A percentile compares a stretch with the other conserved stretches of the same genome.
Evolutionary conservation across 2,888 invertebrate genomes (phyloP).

Genomic region (Agonum fuliginosum): DNA sequence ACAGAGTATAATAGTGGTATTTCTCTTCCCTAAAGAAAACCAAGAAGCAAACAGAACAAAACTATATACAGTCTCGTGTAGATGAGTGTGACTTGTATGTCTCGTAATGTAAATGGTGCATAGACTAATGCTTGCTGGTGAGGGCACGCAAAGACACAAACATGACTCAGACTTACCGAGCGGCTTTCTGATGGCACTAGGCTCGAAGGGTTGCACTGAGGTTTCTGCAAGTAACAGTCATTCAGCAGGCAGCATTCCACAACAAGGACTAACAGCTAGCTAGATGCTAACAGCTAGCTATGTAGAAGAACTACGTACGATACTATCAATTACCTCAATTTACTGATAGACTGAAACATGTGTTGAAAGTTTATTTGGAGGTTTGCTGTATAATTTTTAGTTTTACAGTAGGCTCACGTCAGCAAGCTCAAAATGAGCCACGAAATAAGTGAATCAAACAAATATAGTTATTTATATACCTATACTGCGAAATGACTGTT

Average conservation of each 20-base stretch:
- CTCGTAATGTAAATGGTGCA: conserved; percentile 41
- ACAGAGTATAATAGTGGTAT: too few relatives aligned
- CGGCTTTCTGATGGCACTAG: conserved; percentile 75
- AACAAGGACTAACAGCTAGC: conserved; percentile 63
- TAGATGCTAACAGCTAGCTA: conserved; percentile 18
- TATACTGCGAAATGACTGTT: too few relatives aligned
- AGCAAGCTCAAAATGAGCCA: too few relatives aligned
- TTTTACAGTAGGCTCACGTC: too few relatives aligned
- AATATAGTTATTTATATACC: too few relatives aligned
- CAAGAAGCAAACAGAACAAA: conserved; percentile 32
- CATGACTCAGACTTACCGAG: conserved; percentile 73
- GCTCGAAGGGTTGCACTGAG: conserved; percentile 66
- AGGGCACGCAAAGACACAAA: conserved; percentile 47
- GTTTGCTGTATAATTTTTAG: not conserved
- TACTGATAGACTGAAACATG: not conserved
- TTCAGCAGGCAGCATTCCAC: conserved; percentile 73
- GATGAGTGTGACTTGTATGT: conserved; percentile 26
- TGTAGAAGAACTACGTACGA: not conserved
- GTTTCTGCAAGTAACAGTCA: conserved; percentile 72
- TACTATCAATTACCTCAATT: not conserved
- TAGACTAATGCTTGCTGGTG: conserved; percentile 46
- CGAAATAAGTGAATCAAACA: too few relatives aligned
- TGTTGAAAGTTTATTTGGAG: not conserved
- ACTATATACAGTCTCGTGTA: conserved; percentile 9
- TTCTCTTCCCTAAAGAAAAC: not conserved